phyloP scores from a whole-genome alignment of 2,888 invertebrate genomes.

The Psococerastis gibbosa region DNA sequence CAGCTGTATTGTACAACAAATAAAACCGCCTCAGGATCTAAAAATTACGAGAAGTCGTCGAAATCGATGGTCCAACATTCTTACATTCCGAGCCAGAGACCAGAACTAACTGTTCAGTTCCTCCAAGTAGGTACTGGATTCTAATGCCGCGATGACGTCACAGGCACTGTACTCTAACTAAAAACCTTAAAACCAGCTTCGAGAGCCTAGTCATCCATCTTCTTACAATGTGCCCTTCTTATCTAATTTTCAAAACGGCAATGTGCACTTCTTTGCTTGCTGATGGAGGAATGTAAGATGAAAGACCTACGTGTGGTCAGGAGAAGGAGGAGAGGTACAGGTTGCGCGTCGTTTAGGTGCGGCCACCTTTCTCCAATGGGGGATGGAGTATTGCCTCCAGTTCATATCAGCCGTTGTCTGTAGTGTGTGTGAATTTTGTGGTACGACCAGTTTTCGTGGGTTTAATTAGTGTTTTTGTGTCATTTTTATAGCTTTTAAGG shows the following conservation, averaged over 20 bases:
- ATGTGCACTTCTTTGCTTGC: background rate
- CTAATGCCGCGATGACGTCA: too few relatives aligned
- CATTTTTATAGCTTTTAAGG: too few relatives aligned
- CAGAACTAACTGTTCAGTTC: background rate
- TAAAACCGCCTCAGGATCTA: too few relatives aligned
- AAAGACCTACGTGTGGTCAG: background rate
- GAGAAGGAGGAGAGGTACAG: too few relatives aligned
- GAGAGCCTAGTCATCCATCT: background rate
- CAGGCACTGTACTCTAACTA: too few relatives aligned
- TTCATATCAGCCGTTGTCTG: background rate
- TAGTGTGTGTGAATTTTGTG: background rate
- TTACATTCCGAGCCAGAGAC: too few relatives aligned
- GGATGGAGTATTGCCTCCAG: background rate
- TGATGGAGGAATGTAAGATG: background rate
- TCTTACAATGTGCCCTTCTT: background rate
- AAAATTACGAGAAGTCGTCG: too few relatives aligned
- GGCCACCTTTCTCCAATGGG: background rate
- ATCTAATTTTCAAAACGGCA: background rate
- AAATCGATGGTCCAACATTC: too few relatives aligned
- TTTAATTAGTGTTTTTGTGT: background rate
- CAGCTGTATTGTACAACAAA: too few relatives aligned
- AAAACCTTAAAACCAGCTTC: too few relatives aligned
- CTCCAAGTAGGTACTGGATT: too few relatives aligned
- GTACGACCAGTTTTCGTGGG: background rate
- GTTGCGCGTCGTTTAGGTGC: background rate